Percentiles rank a stretch among this genome's conserved stretches.
Evolutionary conservation across 92 coral and sea anemone species (phyloP).

Genomic region (Bergia sp.): DNA sequence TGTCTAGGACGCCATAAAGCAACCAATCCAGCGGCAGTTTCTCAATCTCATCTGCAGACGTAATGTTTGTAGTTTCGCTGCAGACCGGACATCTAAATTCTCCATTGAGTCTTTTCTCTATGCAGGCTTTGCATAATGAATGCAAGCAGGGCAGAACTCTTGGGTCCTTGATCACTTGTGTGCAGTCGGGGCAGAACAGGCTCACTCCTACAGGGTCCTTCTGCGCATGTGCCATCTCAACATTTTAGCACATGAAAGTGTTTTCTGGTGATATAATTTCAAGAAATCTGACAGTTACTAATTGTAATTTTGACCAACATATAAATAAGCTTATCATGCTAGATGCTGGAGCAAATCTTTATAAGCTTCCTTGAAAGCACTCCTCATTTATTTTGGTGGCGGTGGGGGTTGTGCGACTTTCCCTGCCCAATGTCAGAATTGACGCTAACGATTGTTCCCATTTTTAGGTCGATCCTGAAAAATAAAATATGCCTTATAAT

Average conservation of each 20-base stretch:
- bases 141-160: constrained; percentile 69
- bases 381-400: too few relatives aligned
- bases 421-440: too few relatives aligned
- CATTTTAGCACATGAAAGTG: not conserved
- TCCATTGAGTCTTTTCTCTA: constrained; percentile 63
- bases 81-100: constrained; percentile 65
- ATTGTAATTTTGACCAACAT: not conserved
- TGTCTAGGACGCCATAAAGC: constrained; percentile 66
- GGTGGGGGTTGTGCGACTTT: too few relatives aligned
- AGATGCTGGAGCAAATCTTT: too few relatives aligned
- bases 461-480: too few relatives aligned
- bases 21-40: constrained; percentile 58
- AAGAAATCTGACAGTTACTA: not conserved
- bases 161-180: constrained; percentile 58
- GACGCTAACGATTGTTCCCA: too few relatives aligned
- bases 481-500: too few relatives aligned
- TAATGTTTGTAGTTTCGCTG: constrained; percentile 48
- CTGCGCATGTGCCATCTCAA: constrained; percentile 28
- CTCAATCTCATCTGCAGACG: constrained; percentile 44
- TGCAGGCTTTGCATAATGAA: constrained; percentile 64
- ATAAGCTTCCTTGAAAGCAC: too few relatives aligned
- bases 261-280: not conserved
- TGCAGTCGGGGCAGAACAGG: constrained; percentile 66
- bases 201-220: constrained; percentile 58
- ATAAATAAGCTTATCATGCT: too few relatives aligned